Evolutionary conservation across 2,888 invertebrate species (phyloP).

Genomic region (Aphodius sticticus): DNA sequence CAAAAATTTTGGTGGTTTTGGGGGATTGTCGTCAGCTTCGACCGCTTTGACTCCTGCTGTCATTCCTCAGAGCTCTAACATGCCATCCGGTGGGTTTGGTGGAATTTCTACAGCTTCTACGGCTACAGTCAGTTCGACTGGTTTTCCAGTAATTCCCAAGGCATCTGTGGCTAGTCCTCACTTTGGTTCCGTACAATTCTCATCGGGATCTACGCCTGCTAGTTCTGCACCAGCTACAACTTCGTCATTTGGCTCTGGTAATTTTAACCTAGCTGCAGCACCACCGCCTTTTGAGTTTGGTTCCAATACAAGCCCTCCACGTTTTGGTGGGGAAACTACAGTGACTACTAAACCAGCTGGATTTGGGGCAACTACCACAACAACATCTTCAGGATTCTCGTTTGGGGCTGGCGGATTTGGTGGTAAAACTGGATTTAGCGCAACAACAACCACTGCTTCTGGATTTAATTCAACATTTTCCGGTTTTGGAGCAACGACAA

Average conservation of each 20-base stretch:
- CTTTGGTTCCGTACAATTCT: neutral
- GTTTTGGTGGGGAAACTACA: neutral
- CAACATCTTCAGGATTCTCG: neutral
- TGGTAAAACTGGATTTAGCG: neutral
- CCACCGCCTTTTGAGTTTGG: neutral
- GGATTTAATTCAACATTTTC: neutral
- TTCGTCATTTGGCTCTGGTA: neutral
- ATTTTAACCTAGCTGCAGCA: neutral
- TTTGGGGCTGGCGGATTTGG: neutral
- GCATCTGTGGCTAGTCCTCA: neutral
- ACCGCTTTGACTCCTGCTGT: neutral
- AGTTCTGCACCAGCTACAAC: neutral
- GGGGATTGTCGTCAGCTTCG: neutral
- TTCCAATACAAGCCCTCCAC: neutral
- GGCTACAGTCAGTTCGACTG: neutral
- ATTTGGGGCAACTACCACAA: constrained; percentile 5
- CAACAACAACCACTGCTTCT: too few relatives aligned
- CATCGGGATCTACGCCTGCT: neutral
- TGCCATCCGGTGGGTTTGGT: neutral
- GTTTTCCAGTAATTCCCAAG: neutral
- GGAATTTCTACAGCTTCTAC: neutral
- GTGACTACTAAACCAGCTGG: neutral
- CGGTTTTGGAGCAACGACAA: neutral
- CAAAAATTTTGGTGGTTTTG: neutral
- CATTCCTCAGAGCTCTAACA: too few relatives aligned